Percentiles rank a stretch among this genome's conserved stretches.
These are phyloP conservation scores for Arothron firmamentum DNA, from an alignment of 2,113 vertebrate species.

Conservation along the genomic window DNA sequence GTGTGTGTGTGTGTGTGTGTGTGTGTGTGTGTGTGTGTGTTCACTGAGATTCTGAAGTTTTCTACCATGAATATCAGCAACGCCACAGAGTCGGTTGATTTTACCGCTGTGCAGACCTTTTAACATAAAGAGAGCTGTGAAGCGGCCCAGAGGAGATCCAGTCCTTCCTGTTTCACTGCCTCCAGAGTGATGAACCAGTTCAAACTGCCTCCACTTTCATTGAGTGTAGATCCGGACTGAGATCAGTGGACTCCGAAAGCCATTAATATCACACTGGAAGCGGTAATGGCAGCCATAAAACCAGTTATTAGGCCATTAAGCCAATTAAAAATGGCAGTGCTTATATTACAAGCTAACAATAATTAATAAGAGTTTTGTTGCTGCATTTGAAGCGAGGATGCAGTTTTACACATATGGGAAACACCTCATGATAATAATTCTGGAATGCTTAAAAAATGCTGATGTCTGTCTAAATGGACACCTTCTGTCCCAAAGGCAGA, in stretches of 20 bases:
- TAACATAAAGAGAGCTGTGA: constrained; percentile 19
- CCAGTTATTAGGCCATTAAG: constrained; percentile 19
- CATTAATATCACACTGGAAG: constrained; percentile 35
- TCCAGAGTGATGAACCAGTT: constrained; percentile 53
- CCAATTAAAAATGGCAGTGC: constrained; percentile 1
- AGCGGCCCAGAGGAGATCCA: constrained; percentile 45
- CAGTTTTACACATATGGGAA: too few relatives aligned
- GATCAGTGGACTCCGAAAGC: constrained; percentile 24
- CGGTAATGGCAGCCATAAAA: constrained; percentile 24
- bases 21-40: too few relatives aligned
- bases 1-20: too few relatives aligned
- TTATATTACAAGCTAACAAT: constrained; percentile 11
- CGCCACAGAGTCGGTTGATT: constrained; percentile 23
- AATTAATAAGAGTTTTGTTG: background rate
- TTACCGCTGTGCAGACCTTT: constrained; percentile 19
- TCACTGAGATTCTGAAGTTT: background rate
- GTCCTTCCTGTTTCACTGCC: constrained; percentile 48
- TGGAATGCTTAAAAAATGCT: background rate
- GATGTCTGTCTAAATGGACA: background rate
- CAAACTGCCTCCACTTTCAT: constrained; percentile 59
- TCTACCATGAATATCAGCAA: background rate
- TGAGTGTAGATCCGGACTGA: constrained; percentile 39
- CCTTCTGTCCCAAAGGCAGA: background rate
- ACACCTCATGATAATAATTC: too few relatives aligned
- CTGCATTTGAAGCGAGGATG: too few relatives aligned